phyloP scores from a whole-genome alignment of 2,797 vertebrate species.

The Sardinella longiceps region DNA sequence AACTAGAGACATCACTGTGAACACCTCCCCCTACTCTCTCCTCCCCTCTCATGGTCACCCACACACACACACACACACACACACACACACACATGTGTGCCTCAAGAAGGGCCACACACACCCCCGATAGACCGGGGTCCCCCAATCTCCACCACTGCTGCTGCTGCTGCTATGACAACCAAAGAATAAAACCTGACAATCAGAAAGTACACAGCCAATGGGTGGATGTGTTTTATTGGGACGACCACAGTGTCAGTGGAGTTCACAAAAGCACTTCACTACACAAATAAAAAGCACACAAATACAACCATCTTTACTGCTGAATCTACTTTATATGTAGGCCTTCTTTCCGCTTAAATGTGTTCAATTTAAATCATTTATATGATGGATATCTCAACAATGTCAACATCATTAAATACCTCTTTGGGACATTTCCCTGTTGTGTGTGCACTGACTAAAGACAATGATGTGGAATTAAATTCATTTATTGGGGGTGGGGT shows the following conservation, averaged over 20 bases:
- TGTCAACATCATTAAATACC: background rate
- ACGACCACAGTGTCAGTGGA: background rate
- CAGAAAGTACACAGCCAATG: constrained; percentile 52
- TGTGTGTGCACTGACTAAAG: background rate
- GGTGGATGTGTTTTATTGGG: constrained; percentile 45
- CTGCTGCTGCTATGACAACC: background rate
- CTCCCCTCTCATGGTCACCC: background rate
- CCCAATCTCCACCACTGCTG: background rate
- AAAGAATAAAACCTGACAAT: constrained; percentile 61
- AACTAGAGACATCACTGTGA: constrained; percentile 23
- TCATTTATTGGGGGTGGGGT: background rate
- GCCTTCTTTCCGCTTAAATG: background rate
- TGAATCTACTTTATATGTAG: background rate
- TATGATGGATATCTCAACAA: background rate
- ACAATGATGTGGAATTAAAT: background rate
- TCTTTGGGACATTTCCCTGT: background rate
- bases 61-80: background rate
- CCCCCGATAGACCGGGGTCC: background rate
- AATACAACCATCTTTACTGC: background rate
- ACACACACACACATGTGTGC: background rate
- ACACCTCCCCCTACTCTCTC: background rate
- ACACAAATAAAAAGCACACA: background rate
- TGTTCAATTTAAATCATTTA: background rate
- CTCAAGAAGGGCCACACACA: background rate
- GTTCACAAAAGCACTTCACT: background rate